Base-by-base conservation (phyloP, 2,888 invertebrate species). In the Crocallis elinguaria region DNA sequence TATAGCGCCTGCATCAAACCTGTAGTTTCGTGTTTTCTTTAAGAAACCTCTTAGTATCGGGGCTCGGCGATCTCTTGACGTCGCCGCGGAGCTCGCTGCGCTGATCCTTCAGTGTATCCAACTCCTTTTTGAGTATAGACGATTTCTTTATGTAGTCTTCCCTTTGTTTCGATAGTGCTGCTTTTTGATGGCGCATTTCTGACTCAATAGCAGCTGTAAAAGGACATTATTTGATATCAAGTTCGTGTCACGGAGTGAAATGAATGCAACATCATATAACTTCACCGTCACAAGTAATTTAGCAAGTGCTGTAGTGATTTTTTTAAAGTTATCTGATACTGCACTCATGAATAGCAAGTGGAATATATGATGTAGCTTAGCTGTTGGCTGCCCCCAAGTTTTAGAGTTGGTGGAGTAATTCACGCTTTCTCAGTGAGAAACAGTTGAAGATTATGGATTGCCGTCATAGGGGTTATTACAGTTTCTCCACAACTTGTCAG, bases 21-120 rank as follows among this genome's bases (percentile, higher is more conserved):
- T 97, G 97, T 45, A 97, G 85, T 71, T 96, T 96, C 69, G 95
- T 94, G 83, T 97, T 97, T 83, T 97, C 96, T 76, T 95, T 95
- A 52, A 96, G 92, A 76, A 96, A 96, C 61, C 95, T 93, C 81
- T 94, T 94, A 69, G 95, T 95, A 61, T 96, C 96, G 0, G 96
- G 94, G 56, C 95, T 95, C 25, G 94, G 94, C 4, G 95, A 95
- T 7, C 94, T 91, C 59, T 94, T 93, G 16, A 92, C 88, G 63
- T 94, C 94, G 19, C 94, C 94, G 2, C 94, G 92, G 33, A 97
- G 93, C 76, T 96, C 96, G 59, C 94, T 94, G 57, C 95, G 95
- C 76, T 97, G 97, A 43, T 95, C 94, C 69, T 95, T 94, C 27
- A 97, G 85, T 37, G 95, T 94, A 69, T 96, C 95, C 67, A 97